Percentiles rank a stretch among this genome's conserved stretches.
Evolutionary conservation across 1,140 invertebrate species (phyloP).

Genomic region (Zaprionus africanus): DNA sequence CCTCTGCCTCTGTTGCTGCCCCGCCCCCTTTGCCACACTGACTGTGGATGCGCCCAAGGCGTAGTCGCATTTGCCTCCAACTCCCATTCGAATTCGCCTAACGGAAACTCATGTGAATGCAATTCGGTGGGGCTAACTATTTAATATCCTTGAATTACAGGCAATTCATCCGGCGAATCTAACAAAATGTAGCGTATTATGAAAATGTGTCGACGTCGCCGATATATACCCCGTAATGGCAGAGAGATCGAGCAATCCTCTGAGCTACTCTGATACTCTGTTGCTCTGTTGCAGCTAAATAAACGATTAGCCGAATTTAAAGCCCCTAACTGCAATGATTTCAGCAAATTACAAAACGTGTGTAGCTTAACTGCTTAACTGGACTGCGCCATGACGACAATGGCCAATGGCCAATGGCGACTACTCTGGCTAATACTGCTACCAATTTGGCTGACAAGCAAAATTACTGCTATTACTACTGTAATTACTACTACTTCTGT

Average conservation of each 20-base stretch:
- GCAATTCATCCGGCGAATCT: constrained; percentile 1
- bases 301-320: constrained; percentile 10
- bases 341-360: constrained; percentile 1
- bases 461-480: not conserved
- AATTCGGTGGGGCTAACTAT: constrained; percentile 15
- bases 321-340: constrained; percentile 3
- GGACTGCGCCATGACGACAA: not conserved
- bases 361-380: not conserved
- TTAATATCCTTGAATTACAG: constrained; percentile 30
- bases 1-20: not conserved
- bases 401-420: constrained; percentile 3
- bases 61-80: constrained; percentile 12
- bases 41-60: constrained; percentile 3
- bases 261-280: not conserved
- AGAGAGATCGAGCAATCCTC: not conserved
- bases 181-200: constrained; percentile 10
- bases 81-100: constrained; percentile 15
- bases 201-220: not conserved
- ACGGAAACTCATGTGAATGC: constrained; percentile 18
- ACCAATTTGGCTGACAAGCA: constrained; percentile 2
- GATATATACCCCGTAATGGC: not conserved
- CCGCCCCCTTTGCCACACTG: not conserved
- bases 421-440: not conserved
- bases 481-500: constrained; percentile 1
- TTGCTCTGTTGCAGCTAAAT: not conserved